Percentiles rank a stretch among this genome's conserved stretches.
phyloP scores from a whole-genome alignment of 2,797 vertebrate species.

The Clangula hyemalis region DNA sequence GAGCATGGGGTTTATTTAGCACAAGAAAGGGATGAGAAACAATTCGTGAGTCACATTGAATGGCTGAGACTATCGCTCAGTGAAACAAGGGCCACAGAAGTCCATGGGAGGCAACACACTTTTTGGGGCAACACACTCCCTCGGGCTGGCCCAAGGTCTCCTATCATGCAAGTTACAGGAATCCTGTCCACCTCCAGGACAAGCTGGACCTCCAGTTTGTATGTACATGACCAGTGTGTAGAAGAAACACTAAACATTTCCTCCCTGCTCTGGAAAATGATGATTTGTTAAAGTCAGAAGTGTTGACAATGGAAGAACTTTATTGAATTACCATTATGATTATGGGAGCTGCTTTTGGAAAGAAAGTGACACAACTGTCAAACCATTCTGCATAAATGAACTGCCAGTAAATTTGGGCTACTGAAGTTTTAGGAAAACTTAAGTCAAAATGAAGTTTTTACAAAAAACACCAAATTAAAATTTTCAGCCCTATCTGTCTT shows the following conservation, averaged over 20 bases:
- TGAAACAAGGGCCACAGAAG: neutral
- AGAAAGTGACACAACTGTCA: neutral
- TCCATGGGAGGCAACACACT: neutral
- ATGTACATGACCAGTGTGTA: fast-evolving
- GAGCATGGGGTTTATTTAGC: neutral
- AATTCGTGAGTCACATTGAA: fast-evolving
- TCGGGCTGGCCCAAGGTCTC: neutral
- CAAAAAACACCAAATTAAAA: neutral
- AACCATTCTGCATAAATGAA: neutral
- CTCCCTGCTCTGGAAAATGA: neutral
- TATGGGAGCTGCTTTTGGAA: neutral
- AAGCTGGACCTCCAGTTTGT: neutral
- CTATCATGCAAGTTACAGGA: neutral
- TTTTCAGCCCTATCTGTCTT: neutral
- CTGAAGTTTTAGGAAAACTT: neutral
- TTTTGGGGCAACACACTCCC: neutral
- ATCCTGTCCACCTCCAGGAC: neutral
- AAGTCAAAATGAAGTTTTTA: neutral
- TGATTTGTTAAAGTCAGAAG: neutral
- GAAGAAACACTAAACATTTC: neutral
- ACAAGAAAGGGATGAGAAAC: neutral
- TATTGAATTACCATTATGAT: neutral
- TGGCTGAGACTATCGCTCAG: fast-evolving
- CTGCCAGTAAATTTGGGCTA: neutral
- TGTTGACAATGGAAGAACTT: neutral